Base-by-base conservation (phyloP, 2,797 vertebrate genomes). In the Balearica regulorum region DNA sequence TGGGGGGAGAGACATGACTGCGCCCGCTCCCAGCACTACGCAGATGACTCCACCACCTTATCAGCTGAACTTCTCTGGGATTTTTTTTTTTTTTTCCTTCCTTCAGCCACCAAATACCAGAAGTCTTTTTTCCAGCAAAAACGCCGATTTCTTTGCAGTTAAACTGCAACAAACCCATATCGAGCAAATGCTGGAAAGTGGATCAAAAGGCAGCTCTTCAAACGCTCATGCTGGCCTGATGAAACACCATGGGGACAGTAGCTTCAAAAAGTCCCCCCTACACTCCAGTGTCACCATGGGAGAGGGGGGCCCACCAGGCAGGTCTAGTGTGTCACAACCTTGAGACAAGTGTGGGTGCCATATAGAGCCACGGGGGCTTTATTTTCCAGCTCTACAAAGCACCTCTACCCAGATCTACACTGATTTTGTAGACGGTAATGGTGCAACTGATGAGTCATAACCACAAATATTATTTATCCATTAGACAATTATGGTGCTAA, bases 1-100 rank as follows among this genome's bases (percentile, higher is more conserved):
- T 53, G 71, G 44, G 48, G 33, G 71, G 80, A 66, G 93, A 88
- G 70, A 91, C 87, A 84, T 80, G 93, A 93, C 79, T 94, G 85
- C 66, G 1, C 31, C 41, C 4, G 16, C n/a, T 91, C 61, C 89
- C 41, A 41, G 72, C 91, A 71, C 79, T 72, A 33, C 9, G 78
- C 70, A 94, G 51, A 89, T 90, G 65, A 90, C 62, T 91, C 66
- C 6, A 4, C 60, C 35, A 12, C 10, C 3, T 90, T 89, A 90
- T 76, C 91, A 94, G 81, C 88, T 93, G 43, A 87, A 92, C 41
- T 89, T 82, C 28, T 48, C 66, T 33, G 55, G 78, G 41, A 90
- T 55, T 93, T 94, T 85, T 85, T 49, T 26, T 8, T 19, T 41
- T 39, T n/a, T 21, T 24, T 54, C 18, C 31, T 61, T 61, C 19